Percentiles rank a stretch among this genome's conserved stretches.
These are phyloP conservation scores for Vidua chalybeata DNA, from an alignment of 2,113 vertebrate species.

Conservation along the genomic window DNA sequence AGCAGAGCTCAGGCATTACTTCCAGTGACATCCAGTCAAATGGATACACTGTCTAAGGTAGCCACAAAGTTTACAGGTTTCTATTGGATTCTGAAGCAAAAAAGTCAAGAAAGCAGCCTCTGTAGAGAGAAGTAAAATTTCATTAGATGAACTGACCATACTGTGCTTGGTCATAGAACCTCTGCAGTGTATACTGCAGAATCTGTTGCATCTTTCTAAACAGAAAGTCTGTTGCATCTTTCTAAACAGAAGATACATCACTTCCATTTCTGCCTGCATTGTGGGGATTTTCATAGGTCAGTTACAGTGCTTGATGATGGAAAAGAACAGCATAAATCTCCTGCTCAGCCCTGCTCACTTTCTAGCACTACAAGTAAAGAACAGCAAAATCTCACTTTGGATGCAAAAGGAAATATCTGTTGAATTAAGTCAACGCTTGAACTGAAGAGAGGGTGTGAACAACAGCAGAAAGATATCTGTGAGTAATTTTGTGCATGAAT, in stretches of 20 bases:
- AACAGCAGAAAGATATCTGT: neutral
- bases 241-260: neutral
- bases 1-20: neutral
- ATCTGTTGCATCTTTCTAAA: neutral
- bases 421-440: neutral
- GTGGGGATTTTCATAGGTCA: neutral
- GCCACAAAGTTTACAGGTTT: neutral
- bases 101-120: neutral
- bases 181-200: neutral
- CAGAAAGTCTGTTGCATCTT: neutral
- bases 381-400: neutral
- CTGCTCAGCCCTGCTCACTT: neutral
- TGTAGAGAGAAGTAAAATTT: neutral
- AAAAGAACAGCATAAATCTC: neutral
- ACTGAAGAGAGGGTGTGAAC: neutral
- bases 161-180: neutral
- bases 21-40: neutral
- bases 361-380: neutral
- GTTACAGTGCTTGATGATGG: neutral
- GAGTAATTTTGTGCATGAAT: neutral
- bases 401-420: neutral
- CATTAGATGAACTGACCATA: neutral
- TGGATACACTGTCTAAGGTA: neutral
- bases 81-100: neutral
- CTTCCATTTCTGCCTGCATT: neutral